Evolutionary conservation across 2,797 vertebrate genomes (phyloP), one percentile per base, ranked within the genome.

Genomic region (Propithecus deckenii): DNA sequence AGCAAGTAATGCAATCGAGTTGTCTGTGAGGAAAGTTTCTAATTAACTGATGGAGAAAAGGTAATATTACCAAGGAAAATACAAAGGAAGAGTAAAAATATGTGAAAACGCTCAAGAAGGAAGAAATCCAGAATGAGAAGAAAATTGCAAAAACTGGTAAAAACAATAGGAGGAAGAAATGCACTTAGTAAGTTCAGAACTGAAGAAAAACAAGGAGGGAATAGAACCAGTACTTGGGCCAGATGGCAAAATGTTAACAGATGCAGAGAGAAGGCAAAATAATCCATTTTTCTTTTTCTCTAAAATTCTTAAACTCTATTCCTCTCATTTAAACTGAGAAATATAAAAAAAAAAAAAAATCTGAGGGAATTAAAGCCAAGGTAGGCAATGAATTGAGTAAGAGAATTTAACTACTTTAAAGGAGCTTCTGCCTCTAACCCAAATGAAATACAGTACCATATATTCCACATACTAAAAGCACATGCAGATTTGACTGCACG

Each of bases 201-300:
- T n/a, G 13, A 72, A 92, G 57, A 23, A 46, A 69, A 96, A 57
- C 8, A 63, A 80, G 63, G n/a, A 10, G n/a, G 35, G 17, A 35
- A 48, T 12, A 43, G 30, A 86, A 91, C 72, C 69, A 71, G 23
- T n/a, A 28, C 43, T 46, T 65, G 79, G 32, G 11, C 13, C 90
- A 93, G 90, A 89, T 65, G 85, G 87, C 5, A 13, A 89, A 96
- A 96, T 52, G 50, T 55, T 88, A 80, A 81, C 74, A 86, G 90
- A 65, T 67, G 35, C 55, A 88, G 79, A 85, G 57, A 72, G 22
- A 89, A 93, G 8, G 52, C 23, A 86, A 91, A 94, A 52, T 5
- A 11, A 8, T 32, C 15, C 57, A 41, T 94, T 43, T 85, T 67
- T 48, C 41, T 79, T 65, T 81, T 69, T 50, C 67, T 75, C 69